Evolutionary conservation across 2,113 vertebrate species (phyloP).

Genomic region (Sakesphorus luctuosus): DNA sequence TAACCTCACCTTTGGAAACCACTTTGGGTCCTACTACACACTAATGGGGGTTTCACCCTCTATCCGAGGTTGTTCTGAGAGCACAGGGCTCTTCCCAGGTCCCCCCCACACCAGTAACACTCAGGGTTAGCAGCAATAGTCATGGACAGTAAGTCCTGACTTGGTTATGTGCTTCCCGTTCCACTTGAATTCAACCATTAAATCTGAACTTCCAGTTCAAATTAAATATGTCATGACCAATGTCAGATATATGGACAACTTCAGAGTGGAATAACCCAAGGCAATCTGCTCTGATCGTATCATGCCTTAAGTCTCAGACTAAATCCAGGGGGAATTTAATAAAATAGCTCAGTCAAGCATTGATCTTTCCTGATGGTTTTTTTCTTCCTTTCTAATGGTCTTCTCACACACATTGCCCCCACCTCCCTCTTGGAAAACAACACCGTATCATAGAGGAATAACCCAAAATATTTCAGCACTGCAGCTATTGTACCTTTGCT

Average conservation of each 20-base stretch:
- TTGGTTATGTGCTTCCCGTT: slow-evolving; percentile 65
- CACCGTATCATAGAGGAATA: slow-evolving; percentile 9
- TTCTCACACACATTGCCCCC: slow-evolving; percentile 1
- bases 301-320: slow-evolving; percentile 65
- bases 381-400: slow-evolving; percentile 40
- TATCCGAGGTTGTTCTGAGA: background rate
- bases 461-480: slow-evolving; percentile 7
- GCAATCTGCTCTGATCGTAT: slow-evolving; percentile 75
- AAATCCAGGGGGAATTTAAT: slow-evolving; percentile 71
- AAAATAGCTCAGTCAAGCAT: slow-evolving; percentile 74
- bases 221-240: slow-evolving; percentile 77
- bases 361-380: slow-evolving; percentile 67
- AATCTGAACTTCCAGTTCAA: slow-evolving; percentile 75
- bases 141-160: slow-evolving; percentile 64
- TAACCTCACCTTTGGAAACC: background rate
- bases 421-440: slow-evolving; percentile 19
- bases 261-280: slow-evolving; percentile 76
- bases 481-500: background rate
- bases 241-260: slow-evolving; percentile 77
- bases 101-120: background rate
- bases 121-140: slow-evolving; percentile 51
- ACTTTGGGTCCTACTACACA: background rate
- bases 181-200: slow-evolving; percentile 76
- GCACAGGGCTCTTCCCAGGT: background rate
- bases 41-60: background rate